Percentiles rank a stretch among this genome's conserved stretches.
Conservation (phyloP, 2,113 vertebrate genomes). For the Myxocyprinus asiaticus region DNA sequence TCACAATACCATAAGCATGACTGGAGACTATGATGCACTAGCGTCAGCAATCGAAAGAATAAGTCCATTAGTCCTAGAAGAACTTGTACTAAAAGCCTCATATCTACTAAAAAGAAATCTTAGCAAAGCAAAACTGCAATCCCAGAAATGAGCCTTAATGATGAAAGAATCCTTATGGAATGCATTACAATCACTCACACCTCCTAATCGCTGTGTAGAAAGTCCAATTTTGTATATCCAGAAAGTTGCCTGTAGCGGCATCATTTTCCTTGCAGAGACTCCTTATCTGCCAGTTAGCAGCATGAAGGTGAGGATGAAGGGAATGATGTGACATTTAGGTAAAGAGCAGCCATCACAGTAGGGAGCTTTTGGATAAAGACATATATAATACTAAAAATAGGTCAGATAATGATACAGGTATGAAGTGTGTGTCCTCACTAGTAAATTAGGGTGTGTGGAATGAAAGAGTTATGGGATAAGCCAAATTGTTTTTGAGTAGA, state of each 20-base stretch:
- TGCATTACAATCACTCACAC: neutral
- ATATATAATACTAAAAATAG: slow-evolving; percentile 21
- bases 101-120: neutral
- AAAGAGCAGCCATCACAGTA: slow-evolving; percentile 16
- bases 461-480: neutral
- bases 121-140: slow-evolving; percentile 5
- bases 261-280: neutral
- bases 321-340: slow-evolving; percentile 41
- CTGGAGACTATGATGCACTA: neutral
- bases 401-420: slow-evolving; percentile 9
- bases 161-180: neutral
- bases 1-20: slow-evolving; percentile 9
- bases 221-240: slow-evolving; percentile 23
- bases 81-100: too few species aligned
- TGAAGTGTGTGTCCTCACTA: neutral
- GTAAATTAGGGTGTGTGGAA: slow-evolving; percentile 4
- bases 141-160: slow-evolving; percentile 8
- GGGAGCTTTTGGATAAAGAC: slow-evolving; percentile 8
- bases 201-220: slow-evolving; percentile 11
- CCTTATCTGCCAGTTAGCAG: slow-evolving; percentile 8
- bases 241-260: neutral
- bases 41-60: too few species aligned
- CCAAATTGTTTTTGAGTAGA: too few species aligned
- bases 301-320: neutral
- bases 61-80: too few species aligned